Base-by-base conservation (phyloP, 1,140 invertebrate species). In the Drosophila setifemur region DNA sequence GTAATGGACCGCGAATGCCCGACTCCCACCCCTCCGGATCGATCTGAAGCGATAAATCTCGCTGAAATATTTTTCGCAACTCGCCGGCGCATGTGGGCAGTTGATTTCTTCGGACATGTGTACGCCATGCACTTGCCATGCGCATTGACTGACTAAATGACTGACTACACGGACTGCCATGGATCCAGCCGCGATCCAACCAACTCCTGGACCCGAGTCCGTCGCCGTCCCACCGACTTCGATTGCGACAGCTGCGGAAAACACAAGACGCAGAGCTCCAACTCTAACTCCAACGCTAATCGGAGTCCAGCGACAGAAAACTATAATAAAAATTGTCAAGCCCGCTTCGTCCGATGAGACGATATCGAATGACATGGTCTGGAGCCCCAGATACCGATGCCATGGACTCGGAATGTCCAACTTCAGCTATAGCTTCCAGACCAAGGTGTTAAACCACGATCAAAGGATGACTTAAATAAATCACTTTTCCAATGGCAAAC, bases 61-160 rank as follows among this genome's bases (percentile, higher is more conserved):
- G 57, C 79, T 74, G 55, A 73, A 85, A 77, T 83, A 83, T 83
- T 85, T 79, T 86, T 72, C 55, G 79, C 79, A 83, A 83, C 57
- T 48, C 5, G 19, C 50, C 25, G 28, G 40, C 14, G 45, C 77
- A 82, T 82, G 77, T 82, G 77, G 73, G 72, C 77, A 76, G 77
- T 63, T 53, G 35, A 44, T 39, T 50, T 50, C 31, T 47, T 49
- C 67, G 68, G 79, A 82, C 78, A 82, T 82, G 78, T 82, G 78
- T 85, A 60, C 67, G 76, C 68, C 78, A 82, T 77, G 79, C 79
- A 83, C 81, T 83, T 83, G 79, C 79, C 58, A 73, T 74, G 74
- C 48, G 21, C 54, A 78, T 35, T 52, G 68, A 77, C 69, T 78
- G 77, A 68, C 53, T 53, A 55, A 67, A 47, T 77, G 57, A 64